Evolutionary conservation across 2,888 invertebrate species (phyloP).

Genomic region (Euplexia lucipara): DNA sequence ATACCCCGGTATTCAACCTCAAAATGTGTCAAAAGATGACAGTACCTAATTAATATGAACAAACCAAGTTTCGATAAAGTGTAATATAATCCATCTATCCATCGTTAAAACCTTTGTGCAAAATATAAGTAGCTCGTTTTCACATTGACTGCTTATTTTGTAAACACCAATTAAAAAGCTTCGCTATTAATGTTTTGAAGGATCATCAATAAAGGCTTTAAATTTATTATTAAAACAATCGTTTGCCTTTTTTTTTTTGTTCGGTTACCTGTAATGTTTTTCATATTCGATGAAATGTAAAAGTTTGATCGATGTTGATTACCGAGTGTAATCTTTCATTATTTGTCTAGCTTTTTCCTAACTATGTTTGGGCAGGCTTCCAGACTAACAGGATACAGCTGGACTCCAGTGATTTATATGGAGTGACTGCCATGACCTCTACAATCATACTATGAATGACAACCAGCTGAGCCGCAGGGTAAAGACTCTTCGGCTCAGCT

Average conservation of each 20-base stretch:
- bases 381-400: no score
- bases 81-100: neutral
- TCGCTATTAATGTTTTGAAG: slow-evolving; percentile 1
- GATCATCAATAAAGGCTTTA: slow-evolving; percentile 5
- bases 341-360: no score
- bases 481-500: no score
- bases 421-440: no score
- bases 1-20: no score
- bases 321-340: no score
- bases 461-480: no score
- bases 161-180: slow-evolving; percentile 27
- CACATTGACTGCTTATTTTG: slow-evolving; percentile 20
- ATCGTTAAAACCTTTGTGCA: neutral
- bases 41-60: neutral
- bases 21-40: neutral
- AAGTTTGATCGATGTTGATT: no score
- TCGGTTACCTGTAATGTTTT: neutral
- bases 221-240: slow-evolving; percentile 7
- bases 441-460: no score
- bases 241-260: neutral
- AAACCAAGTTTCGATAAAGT: neutral
- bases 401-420: no score
- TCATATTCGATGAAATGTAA: neutral
- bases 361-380: no score
- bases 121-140: slow-evolving; percentile 3